phyloP scores from a whole-genome alignment of 1,140 invertebrate species.

The Carposina sasakii region DNA sequence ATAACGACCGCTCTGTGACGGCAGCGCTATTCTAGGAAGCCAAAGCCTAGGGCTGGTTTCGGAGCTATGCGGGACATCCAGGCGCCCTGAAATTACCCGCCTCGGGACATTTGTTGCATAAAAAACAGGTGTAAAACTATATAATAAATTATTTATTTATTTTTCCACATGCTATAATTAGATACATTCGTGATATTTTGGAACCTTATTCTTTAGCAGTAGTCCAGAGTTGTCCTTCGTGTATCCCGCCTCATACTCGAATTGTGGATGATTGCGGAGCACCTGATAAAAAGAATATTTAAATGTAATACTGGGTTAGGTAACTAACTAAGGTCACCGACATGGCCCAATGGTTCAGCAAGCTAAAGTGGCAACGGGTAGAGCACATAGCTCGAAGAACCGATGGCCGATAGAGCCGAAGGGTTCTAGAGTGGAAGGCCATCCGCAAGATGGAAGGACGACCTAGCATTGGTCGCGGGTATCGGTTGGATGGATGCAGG shows the following conservation, averaged over 20 bases:
- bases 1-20: too few species aligned
- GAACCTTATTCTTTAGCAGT: constrained; percentile 40
- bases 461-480: not conserved
- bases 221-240: constrained; percentile 18
- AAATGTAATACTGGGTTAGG: not conserved
- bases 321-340: not conserved
- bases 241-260: constrained; percentile 40
- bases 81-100: too few species aligned
- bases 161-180: too few species aligned
- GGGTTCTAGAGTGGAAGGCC: not conserved
- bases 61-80: too few species aligned
- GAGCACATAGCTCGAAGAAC: not conserved
- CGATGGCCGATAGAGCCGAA: not conserved
- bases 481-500: not conserved
- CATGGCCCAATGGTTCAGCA: not conserved
- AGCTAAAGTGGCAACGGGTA: not conserved
- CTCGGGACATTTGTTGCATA: too few species aligned
- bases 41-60: too few species aligned
- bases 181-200: constrained; percentile 52
- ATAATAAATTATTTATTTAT: too few species aligned
- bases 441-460: not conserved
- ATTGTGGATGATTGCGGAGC: constrained; percentile 36
- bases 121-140: too few species aligned
- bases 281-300: constrained; percentile 26
- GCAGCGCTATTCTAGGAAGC: too few species aligned